Evolutionary conservation across 2,113 vertebrate genomes (phyloP).

Genomic region (Thamnophis sirtalis): DNA sequence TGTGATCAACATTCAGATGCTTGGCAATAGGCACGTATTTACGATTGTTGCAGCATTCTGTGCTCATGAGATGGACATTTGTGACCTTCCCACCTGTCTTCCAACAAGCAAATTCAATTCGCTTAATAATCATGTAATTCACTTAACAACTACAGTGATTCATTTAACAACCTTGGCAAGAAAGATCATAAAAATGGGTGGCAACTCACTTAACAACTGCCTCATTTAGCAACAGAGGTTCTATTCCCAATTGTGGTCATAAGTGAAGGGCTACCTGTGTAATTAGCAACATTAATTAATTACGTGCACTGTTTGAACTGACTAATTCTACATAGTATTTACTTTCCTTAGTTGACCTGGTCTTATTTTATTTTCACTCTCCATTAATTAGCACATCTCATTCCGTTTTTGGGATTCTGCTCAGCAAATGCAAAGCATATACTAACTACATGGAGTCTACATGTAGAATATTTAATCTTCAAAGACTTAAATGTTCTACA

Average conservation of each 20-base stretch:
- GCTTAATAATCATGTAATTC: neutral
- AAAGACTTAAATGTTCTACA: slow-evolving; percentile 3
- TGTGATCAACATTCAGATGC: neutral
- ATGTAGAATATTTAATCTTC: too few species aligned
- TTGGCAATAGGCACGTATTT: neutral
- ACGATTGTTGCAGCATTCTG: neutral
- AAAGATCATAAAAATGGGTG: neutral
- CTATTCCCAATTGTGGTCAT: neutral
- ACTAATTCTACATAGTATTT: neutral
- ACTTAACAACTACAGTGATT: neutral
- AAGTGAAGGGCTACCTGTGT: neutral
- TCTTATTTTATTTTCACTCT: neutral
- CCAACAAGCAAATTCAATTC: neutral
- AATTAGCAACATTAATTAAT: neutral
- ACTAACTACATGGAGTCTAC: neutral
- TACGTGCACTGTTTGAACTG: neutral
- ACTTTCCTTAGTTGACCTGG: neutral
- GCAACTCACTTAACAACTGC: neutral
- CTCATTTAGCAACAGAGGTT: neutral
- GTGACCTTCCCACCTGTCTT: neutral
- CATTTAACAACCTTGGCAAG: neutral
- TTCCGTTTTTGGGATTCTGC: neutral
- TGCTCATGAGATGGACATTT: neutral
- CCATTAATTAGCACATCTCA: neutral
- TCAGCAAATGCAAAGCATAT: neutral